Conservation (phyloP, 2,113 vertebrate genomes). For the Gnathonemus echidnorhynchus region DNA sequence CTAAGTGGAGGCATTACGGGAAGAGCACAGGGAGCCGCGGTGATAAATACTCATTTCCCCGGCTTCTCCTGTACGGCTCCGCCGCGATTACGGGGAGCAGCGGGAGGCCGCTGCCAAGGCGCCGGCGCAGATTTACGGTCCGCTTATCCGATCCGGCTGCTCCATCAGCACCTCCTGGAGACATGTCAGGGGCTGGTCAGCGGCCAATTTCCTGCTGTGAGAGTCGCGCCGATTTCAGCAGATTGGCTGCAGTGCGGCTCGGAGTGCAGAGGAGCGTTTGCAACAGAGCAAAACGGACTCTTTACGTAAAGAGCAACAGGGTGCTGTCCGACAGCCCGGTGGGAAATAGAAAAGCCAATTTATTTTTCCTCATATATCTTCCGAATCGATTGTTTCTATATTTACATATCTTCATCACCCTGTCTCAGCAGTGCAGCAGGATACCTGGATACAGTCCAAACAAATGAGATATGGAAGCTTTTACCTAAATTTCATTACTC, state of each 20-base stretch:
- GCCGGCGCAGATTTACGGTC: neutral
- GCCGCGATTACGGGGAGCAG: neutral
- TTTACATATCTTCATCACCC: neutral
- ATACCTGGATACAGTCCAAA: neutral
- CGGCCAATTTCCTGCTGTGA: neutral
- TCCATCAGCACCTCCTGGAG: neutral
- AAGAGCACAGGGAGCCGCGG: neutral
- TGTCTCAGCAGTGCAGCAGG: neutral
- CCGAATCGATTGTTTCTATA: neutral
- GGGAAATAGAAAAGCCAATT: neutral
- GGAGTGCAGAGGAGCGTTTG: neutral
- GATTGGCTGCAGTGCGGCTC: neutral
- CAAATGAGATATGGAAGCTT: neutral
- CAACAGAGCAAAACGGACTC: neutral
- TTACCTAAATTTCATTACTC: slow-evolving; percentile 4
- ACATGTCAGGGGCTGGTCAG: neutral
- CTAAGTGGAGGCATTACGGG: neutral
- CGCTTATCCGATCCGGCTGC: neutral
- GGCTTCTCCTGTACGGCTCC: neutral
- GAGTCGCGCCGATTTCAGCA: neutral
- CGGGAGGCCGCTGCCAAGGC: neutral
- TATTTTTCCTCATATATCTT: neutral
- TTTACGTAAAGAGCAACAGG: neutral
- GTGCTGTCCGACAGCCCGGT: neutral
- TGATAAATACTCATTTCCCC: slow-evolving; percentile 7